These are phyloP conservation scores for Camptogramma bilineatum DNA, from an alignment of 2,888 invertebrate genomes.

Conservation along the genomic window DNA sequence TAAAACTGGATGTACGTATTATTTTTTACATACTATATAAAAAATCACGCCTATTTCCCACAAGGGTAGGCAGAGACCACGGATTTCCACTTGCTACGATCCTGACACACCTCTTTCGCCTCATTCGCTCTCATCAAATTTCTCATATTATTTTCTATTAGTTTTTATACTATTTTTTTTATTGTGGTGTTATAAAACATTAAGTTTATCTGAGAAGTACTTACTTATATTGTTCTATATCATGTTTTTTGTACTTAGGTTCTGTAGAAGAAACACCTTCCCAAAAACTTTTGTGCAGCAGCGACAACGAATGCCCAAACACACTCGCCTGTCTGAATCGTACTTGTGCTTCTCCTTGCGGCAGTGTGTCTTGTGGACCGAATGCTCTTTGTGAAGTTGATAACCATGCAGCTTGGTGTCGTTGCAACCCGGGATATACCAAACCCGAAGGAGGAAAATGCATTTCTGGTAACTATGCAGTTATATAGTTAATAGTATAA, in stretches of 20 bases:
- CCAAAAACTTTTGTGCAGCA: conserved; percentile 88
- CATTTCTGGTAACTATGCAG: conserved; percentile 88
- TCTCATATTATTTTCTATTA: no score
- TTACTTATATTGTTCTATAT: not conserved
- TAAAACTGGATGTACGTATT: conserved; percentile 90
- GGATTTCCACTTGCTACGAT: no score
- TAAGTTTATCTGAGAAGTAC: not conserved
- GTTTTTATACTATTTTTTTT: not conserved
- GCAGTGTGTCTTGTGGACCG: conserved; percentile 90
- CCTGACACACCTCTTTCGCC: no score
- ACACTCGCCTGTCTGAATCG: conserved; percentile 92
- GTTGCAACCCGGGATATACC: conserved; percentile 92
- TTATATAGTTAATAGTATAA: no score
- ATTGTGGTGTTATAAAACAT: not conserved
- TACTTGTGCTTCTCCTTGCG: conserved; percentile 93
- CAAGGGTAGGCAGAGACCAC: no score
- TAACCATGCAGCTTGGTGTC: conserved; percentile 95
- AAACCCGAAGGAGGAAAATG: conserved; percentile 93
- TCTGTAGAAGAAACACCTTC: conserved; percentile 71
- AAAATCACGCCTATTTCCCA: no score
- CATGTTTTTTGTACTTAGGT: conserved; percentile 54
- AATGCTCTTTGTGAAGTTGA: conserved; percentile 95
- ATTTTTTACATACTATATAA: conserved; percentile 1
- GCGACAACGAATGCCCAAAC: conserved; percentile 92
- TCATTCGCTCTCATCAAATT: no score